Conservation (phyloP, 2,888 invertebrate genomes). For the Trilocha varians region DNA sequence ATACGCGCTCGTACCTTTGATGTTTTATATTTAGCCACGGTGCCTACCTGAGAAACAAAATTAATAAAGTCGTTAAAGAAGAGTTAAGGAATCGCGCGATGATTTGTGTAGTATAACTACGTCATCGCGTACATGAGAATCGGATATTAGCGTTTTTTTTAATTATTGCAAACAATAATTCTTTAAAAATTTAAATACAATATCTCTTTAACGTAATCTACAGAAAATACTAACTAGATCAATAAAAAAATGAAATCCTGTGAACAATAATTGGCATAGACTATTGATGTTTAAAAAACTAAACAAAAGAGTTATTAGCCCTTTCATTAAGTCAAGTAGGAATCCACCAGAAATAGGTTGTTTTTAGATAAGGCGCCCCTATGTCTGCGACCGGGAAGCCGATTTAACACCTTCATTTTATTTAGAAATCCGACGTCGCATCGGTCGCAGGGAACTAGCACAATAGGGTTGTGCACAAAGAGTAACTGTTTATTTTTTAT, state of each 20-base stretch:
- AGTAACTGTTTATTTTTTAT: no score
- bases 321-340: slow-evolving; percentile 1
- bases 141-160: no score
- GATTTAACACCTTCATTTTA: slow-evolving; percentile 10
- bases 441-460: slow-evolving; percentile 3
- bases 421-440: slow-evolving; percentile 3
- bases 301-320: background rate
- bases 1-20: slow-evolving; percentile 42
- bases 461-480: slow-evolving; percentile 8
- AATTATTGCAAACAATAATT: no score
- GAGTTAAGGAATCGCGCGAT: slow-evolving; percentile 22
- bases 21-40: slow-evolving; percentile 44
- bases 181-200: no score
- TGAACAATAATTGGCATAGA: no score
- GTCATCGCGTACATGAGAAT: background rate
- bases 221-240: no score
- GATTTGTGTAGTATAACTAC: background rate
- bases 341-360: background rate
- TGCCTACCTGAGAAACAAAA: slow-evolving; percentile 33
- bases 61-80: slow-evolving; percentile 40
- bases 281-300: no score
- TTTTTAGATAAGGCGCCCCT: slow-evolving; percentile 30
- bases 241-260: no score
- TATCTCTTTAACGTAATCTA: no score
- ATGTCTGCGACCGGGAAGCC: slow-evolving; percentile 32